Evolutionary conservation across 2,888 invertebrate species (phyloP), one percentile per base, ranked within the genome.

Genomic region (Temnothorax unifasciatus): DNA sequence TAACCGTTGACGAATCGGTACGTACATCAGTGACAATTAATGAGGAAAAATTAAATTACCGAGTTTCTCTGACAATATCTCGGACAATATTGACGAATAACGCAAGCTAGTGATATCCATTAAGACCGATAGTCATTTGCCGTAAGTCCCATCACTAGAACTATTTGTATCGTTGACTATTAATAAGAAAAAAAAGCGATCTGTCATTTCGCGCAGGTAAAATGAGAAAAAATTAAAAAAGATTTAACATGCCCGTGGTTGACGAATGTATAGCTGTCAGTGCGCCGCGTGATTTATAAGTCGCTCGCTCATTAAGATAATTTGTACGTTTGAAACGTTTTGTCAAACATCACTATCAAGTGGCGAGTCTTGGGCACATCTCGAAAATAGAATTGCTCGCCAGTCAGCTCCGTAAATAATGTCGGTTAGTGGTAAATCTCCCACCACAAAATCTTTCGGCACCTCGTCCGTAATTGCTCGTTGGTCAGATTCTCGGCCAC

Each of bases 401-500:
- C 59, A 68, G 74, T 66, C 74, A 29, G 18, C 34, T 61, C 47
- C 18, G 50, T 68, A 73, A 85, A 79, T 68, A 69, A 86, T 71
- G 84, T 85, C 61, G 71, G 73, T 68, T 66, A 18, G 82, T 68
- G 86, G 63, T 82, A 71, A 85, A 86, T 85, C 82, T 85, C 77
- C 50, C 52, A 66, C 79, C 82, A 83, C 75, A 83, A 90, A 88
- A 87, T 87, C 87, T 90, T 88, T 90, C 87, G 88, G 69, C 84
- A 88, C 89, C 89, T 90, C 83, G 86, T 87, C 77, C 88, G 91
- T 93, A 93, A 93, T 93, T 92, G 93, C 90, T 90, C 90, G 90
- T 91, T 90, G 93, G 93, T 93, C 93, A 91, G 93, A 92, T 92
- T 92, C 91, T 92, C 92, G 92, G 92, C 92, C 93, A 92, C 92